These are phyloP conservation scores for Drosophila melanogaster DNA, from an alignment of 1,140 invertebrate species.

Conservation along the genomic window DNA sequence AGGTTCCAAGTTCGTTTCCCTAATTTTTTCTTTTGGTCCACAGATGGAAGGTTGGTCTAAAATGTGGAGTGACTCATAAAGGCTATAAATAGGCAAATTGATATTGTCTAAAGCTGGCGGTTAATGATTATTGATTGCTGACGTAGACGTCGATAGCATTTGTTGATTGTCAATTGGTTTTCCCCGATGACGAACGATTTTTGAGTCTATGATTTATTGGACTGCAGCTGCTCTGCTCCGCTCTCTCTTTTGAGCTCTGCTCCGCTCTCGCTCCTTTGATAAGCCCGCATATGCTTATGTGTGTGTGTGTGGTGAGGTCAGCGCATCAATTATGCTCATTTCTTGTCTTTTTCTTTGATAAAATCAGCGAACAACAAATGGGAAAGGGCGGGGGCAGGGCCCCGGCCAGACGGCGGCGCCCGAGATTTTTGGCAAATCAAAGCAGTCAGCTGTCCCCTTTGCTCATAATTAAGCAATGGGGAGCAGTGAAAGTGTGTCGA, in stretches of 20 bases:
- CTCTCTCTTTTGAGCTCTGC: conserved; percentile 5
- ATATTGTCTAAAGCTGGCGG: conserved; percentile 18
- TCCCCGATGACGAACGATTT: conserved; percentile 17
- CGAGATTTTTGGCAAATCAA: conserved; percentile 72
- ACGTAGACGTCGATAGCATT: conserved; percentile 43
- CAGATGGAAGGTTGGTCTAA: conserved; percentile 40
- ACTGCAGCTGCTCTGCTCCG: conserved; percentile 48
- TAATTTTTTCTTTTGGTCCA: conserved; percentile 33
- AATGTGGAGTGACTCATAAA: conserved; percentile 52
- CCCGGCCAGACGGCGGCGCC: conserved; percentile 55
- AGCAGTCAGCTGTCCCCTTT: conserved; percentile 59
- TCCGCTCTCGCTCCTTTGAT: conserved; percentile 30
- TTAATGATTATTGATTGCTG: conserved; percentile 75
- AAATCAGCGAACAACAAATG: conserved; percentile 58
- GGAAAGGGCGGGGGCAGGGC: not conserved
- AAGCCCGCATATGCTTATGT: conserved; percentile 38
- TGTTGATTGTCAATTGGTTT: conserved; percentile 50
- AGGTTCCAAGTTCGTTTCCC: conserved; percentile 63
- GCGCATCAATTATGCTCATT: conserved; percentile 76
- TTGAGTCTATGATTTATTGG: conserved; percentile 39
- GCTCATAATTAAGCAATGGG: conserved; percentile 37
- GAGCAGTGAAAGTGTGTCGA: conserved; percentile 64
- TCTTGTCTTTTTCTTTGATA: conserved; percentile 64
- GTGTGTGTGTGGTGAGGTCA: conserved; percentile 48
- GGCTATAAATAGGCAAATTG: conserved; percentile 35